Base-by-base conservation (phyloP, 1,140 invertebrate genomes). In the Calephelis nemesis region DNA sequence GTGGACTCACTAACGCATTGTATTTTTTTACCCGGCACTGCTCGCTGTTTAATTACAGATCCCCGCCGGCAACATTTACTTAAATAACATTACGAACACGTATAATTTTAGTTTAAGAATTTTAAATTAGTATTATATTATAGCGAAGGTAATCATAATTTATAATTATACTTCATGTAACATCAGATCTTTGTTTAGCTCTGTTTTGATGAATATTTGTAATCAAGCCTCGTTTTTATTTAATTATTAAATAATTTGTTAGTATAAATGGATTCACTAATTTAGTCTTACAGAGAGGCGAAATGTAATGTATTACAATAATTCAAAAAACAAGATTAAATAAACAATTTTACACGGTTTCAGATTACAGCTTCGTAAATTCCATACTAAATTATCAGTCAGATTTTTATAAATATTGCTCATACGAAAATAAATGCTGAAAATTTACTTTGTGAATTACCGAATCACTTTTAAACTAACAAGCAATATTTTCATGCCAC, bases 11-110 rank as follows among this genome's bases (percentile, higher is more conserved):
- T 58, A 60, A 76, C 76, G 74, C 76, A 72, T 63, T 73, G 64
- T 79, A 73, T 15, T 68, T 83, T 83, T 83, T 83, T 81, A 68
- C 72, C 74, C 74, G 76, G 69, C 63, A 75, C 73, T 60, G 30
- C 39, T 60, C 66, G 60, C 72, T 39, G 47, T 62, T 67, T 15
- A 49, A 50, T 68, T 19, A 52, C 10, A 12, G 58, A 60, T 40
- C 12, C 58, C 58, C 11, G 58, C 58, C 3, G 5, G 30, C 39
- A 60, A 42, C 58, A 60, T 39, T 54, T 52, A 52, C 45, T 42
- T 30, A 65, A 42, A 52, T 19, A 58, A 67, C 52, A 69, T 60
- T 8, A 60, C n/a, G 40, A 42, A 60, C 58, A 60, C 58, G 12
- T 60, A 60, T 42, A 60, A 60, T 60, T 60, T 60, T 40, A 60